Evolutionary conservation across 2,113 vertebrate species (phyloP), one percentile per base, ranked within the genome.

Genomic region (Heptranchias perlo): DNA sequence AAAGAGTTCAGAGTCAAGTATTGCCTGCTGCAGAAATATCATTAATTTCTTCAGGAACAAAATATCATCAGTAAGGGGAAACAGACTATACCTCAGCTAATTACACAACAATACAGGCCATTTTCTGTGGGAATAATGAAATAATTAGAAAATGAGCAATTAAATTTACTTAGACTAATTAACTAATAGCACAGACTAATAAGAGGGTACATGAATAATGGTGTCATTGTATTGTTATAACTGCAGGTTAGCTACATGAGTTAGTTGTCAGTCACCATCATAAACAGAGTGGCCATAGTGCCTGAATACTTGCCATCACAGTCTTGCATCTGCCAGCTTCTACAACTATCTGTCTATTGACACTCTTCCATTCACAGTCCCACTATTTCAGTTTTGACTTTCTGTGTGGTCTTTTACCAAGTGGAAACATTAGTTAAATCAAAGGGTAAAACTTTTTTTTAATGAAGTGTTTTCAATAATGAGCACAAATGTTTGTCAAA

Each of bases 91-190:
- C 10, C n/a, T 62, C 61, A 93, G 31, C 91, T 61, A 64, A 25
- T 93, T 87, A 18, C n/a, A 93, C 16, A 93, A 64, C 39, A 87
- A 52, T 87, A 87, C 47, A 47, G 18, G 21, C 58, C 58, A 93
- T 61, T 62, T 93, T 93, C 52, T 18, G 35, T 61, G 61, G 7
- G 16, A 93, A 93, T 93, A 93, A 93, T 93, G 35, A 93, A 93
- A 93, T 93, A 61, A 93, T 62, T 93, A 64, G 58, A 39, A 93
- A 93, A 93, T 93, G n/a, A 93, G 58, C 91, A 64, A 23, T 62
- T 64, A 62, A 93, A 93, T 62, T 62, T 64, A n/a, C 14, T 93
- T 54, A 14, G 52, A 35, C 49, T 91, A 58, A 91, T 91, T 91
- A 92, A 61, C 52, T 44, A 35, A 31, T 39, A n/a, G 31, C 91